Conservation (phyloP, 2,888 invertebrate species). For the Lepidonotus clava region DNA sequence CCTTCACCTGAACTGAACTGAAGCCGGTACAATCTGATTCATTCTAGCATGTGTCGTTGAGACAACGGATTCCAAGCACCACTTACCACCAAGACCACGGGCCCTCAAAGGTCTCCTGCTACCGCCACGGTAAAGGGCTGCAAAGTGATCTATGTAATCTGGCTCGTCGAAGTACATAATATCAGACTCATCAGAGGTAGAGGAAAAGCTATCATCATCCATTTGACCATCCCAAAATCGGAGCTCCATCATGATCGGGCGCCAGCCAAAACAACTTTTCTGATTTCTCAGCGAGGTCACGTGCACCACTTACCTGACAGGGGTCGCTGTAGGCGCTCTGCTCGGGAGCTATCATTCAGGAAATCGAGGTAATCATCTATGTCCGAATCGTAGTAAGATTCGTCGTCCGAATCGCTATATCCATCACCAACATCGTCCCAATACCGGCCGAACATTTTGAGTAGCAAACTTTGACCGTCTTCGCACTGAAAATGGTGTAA, state of each 20-base stretch:
- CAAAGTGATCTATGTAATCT: slow-evolving; percentile 1
- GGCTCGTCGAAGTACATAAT: neutral
- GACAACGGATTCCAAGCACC: neutral
- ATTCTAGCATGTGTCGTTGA: too few species aligned
- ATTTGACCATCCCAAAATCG: slow-evolving; percentile 33
- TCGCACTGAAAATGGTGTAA: neutral
- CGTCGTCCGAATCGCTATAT: neutral
- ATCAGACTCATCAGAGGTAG: neutral
- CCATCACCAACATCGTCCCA: neutral
- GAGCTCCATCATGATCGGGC: neutral
- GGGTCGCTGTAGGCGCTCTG: slow-evolving; percentile 28
- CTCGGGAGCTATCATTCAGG: neutral
- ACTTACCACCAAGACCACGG: slow-evolving; percentile 9
- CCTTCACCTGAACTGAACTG: too few species aligned
- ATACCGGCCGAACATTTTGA: neutral
- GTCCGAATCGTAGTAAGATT: neutral
- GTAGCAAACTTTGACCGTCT: neutral
- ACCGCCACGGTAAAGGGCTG: neutral
- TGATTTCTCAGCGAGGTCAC: too few species aligned
- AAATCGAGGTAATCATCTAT: neutral
- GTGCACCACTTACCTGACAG: slow-evolving; percentile 12
- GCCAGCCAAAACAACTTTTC: neutral
- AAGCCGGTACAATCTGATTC: too few species aligned
- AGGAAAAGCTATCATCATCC: slow-evolving; percentile 12
- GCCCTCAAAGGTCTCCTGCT: slow-evolving; percentile 18